Evolutionary conservation across 2,888 invertebrate species (phyloP).

Genomic region (Drosophila recens): DNA sequence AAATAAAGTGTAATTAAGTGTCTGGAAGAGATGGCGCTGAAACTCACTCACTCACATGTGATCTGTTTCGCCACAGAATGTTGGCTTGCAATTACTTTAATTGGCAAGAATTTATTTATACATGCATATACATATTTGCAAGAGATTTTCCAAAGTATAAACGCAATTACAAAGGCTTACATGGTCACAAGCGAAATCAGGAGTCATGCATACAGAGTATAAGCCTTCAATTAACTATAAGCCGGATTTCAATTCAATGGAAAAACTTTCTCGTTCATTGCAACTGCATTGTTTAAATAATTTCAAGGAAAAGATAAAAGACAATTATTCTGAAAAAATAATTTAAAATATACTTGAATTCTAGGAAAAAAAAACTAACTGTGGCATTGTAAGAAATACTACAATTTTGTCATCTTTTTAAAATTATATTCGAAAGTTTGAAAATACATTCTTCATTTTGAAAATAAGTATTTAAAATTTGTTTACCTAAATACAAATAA

Average conservation of each 20-base stretch:
- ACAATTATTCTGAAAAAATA: neutral
- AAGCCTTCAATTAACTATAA: conserved; percentile 35
- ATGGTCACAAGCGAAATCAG: conserved; percentile 15
- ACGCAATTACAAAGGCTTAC: conserved; percentile 30
- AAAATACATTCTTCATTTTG: too few species aligned
- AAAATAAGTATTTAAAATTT: too few species aligned
- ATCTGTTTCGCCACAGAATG: conserved; percentile 19
- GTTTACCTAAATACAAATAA: too few species aligned
- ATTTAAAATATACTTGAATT: neutral
- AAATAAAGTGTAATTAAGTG: conserved; percentile 48
- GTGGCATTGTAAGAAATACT: neutral
- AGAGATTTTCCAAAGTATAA: conserved; percentile 9
- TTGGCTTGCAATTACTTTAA: conserved; percentile 50
- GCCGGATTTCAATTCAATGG: conserved; percentile 11
- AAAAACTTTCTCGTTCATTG: conserved; percentile 5
- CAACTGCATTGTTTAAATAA: neutral
- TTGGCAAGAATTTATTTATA: conserved; percentile 45
- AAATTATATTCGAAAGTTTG: too few species aligned
- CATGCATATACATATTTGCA: conserved; percentile 1
- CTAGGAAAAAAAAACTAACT: neutral
- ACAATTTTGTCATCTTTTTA: neutral
- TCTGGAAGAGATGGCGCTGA: conserved; percentile 8
- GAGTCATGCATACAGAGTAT: conserved; percentile 8
- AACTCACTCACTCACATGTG: conserved; percentile 3
- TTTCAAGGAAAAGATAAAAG: neutral